Base-by-base conservation (phyloP, 2,888 invertebrate genomes). In the Frankliniella intonsa region DNA sequence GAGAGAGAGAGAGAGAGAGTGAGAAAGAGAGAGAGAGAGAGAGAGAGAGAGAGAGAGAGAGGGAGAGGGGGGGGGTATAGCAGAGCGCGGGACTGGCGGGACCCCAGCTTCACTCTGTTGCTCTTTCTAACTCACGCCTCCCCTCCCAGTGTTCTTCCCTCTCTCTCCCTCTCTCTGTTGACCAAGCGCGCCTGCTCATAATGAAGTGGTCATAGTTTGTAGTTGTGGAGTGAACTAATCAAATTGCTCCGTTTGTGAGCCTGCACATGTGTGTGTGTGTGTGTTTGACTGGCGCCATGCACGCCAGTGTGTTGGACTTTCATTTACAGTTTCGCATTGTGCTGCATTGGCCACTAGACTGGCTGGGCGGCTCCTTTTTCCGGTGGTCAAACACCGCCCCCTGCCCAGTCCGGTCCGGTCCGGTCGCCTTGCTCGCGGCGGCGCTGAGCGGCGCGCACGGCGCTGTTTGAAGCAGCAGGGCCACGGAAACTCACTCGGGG, bases 201-300 rank as follows among this genome's bases (percentile, higher is more conserved):
- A 76, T 76, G 69, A 76, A 76, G 69, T 76, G 69, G 69, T 76
- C 69, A 76, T 76, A 76, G 69, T 76, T 76, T 76, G 69, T 76
- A 76, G 69, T 76, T 76, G 69, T 76, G 69, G 69, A 76, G 69
- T 76, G 69, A 76, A 76, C 69, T 76, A 76, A 76, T 76, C 69
- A 76, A 76, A 76, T 76, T 76, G 69, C 69, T 76, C 69, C 25
- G 69, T 76, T 12, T 25, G 55, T 55, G 55, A 19, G 55, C 17
- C 3, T 5, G 55, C 19, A 12, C 19, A 19, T 10, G 69, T 76
- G 69, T 76, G 69, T 76, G 69, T 76, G 69, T 76, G 69, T 25
- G 69, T 76, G 12, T 38, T 38, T 38, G 38, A 38, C 38, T 38
- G 38, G 38, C 38, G 62, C 62, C 19, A 14, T 17, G 62, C 62